phyloP scores from a whole-genome alignment of 2,888 invertebrate species.

The Serripes groenlandicus region DNA sequence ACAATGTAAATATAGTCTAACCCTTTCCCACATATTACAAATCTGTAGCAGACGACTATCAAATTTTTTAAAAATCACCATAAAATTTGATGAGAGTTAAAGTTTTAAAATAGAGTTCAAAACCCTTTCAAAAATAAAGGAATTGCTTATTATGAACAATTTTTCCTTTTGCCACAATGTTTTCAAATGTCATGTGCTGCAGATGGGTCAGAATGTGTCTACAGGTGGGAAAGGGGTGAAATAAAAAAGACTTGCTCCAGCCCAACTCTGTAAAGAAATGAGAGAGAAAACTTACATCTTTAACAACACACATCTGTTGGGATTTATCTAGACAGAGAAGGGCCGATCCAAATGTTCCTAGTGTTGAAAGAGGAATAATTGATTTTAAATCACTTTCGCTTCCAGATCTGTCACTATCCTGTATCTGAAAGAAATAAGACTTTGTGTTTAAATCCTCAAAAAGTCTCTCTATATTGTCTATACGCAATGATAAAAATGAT shows the following conservation, averaged over 20 bases:
- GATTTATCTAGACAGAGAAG: conserved; percentile 7
- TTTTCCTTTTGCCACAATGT: background rate
- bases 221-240: background rate
- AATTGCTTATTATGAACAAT: background rate
- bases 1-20: too few species aligned
- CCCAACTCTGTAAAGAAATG: background rate
- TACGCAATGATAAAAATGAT: too few species aligned
- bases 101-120: too few species aligned
- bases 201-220: too few species aligned
- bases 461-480: too few species aligned
- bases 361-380: background rate
- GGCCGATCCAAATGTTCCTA: conserved; percentile 8
- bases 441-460: background rate
- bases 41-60: too few species aligned
- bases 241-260: background rate
- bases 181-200: too few species aligned
- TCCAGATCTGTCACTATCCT: background rate
- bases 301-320: conserved; percentile 8
- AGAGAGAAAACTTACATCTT: background rate
- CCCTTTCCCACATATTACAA: too few species aligned
- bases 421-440: background rate
- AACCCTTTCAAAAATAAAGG: background rate
- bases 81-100: too few species aligned
- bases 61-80: too few species aligned
- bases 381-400: background rate